Percentiles rank a stretch among this genome's conserved stretches.
These are phyloP conservation scores for Mystacides longicornis DNA, from an alignment of 2,888 invertebrate species.

Conservation along the genomic window DNA sequence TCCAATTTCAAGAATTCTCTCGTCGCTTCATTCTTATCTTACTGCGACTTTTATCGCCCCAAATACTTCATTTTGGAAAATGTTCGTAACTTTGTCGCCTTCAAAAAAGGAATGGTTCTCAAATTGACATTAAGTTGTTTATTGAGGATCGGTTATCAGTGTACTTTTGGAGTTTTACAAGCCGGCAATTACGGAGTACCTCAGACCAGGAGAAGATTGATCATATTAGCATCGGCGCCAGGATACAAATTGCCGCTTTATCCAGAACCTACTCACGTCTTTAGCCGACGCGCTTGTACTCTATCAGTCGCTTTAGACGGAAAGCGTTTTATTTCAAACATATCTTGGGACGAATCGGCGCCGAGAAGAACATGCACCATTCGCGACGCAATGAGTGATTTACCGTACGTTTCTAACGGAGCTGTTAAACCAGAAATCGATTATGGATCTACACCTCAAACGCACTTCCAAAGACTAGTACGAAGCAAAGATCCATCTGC, in stretches of 20 bases:
- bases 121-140: conserved; percentile 71
- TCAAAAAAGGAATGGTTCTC: conserved; percentile 72
- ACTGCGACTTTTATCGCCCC: conserved; percentile 79
- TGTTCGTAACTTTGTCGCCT: conserved; percentile 78
- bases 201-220: conserved; percentile 69
- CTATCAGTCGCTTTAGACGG: conserved; percentile 42
- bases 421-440: conserved; percentile 60
- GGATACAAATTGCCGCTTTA: conserved; percentile 65
- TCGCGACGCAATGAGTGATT: conserved; percentile 75
- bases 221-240: conserved; percentile 76
- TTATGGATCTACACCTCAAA: conserved; percentile 62
- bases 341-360: conserved; percentile 59
- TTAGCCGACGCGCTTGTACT: conserved; percentile 61
- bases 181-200: conserved; percentile 82
- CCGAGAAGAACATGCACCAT: conserved; percentile 73
- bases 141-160: conserved; percentile 79
- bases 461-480: conserved; percentile 69
- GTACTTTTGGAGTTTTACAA: conserved; percentile 78
- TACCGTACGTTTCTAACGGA: conserved; percentile 69
- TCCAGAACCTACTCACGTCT: conserved; percentile 75
- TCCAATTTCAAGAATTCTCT: conserved; percentile 81
- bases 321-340: conserved; percentile 46
- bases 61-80: conserved; percentile 79
- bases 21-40: conserved; percentile 73
- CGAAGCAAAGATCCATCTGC: conserved; percentile 51